Conservation (phyloP, 2,113 vertebrate species). For the Leucopsar rothschildi region DNA sequence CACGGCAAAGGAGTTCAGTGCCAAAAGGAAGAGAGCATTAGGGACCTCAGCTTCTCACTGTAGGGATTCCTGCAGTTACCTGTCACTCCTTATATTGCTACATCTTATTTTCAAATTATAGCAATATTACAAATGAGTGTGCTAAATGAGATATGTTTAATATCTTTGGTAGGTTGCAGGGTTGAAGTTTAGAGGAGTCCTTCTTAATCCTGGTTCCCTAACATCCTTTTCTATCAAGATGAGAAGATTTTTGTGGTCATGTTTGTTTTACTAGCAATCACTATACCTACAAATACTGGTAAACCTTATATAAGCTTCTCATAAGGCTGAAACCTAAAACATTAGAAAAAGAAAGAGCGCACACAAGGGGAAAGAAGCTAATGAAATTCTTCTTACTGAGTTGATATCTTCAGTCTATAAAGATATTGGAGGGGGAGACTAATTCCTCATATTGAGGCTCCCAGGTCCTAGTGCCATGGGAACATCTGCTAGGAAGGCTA, state of each 20-base stretch:
- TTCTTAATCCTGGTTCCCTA: background rate
- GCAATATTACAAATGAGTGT: background rate
- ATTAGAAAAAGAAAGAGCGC: background rate
- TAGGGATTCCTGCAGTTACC: background rate
- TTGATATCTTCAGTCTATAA: background rate
- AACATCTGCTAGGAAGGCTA: background rate
- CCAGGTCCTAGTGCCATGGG: background rate
- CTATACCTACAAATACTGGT: background rate
- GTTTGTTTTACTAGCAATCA: background rate
- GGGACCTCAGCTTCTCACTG: background rate
- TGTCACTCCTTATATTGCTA: background rate
- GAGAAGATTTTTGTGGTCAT: background rate
- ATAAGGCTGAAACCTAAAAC: background rate
- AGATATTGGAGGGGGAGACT: background rate
- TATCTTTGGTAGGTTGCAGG: background rate
- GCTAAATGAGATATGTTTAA: background rate
- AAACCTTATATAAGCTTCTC: background rate
- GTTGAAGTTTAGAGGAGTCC: background rate
- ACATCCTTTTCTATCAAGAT: background rate
- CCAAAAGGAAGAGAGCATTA: background rate
- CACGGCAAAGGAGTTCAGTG: background rate
- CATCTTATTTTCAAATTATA: background rate
- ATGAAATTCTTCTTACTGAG: background rate
- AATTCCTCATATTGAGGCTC: rapidly evolving
- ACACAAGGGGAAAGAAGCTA: background rate